Evolutionary conservation across 2,888 invertebrate genomes (phyloP).

Genomic region (Adelognathus sp.): DNA sequence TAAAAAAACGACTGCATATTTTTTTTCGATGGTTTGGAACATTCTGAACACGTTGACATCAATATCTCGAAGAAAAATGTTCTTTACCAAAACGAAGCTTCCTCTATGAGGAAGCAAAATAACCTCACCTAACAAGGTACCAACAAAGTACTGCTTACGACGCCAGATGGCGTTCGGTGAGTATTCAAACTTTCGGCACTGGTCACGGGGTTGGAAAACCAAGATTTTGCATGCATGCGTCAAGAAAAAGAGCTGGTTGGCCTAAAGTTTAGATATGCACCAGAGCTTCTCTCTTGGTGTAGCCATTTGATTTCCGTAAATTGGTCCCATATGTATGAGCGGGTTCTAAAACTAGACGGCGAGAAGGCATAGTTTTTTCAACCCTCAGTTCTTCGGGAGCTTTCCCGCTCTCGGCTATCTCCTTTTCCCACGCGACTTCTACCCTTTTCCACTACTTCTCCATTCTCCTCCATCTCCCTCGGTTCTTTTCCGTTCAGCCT

Average conservation of each 20-base stretch:
- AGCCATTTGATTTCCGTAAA: conserved; percentile 77
- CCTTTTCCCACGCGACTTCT: conserved; percentile 34
- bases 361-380: conserved; percentile 59
- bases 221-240: background rate
- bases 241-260: too few relatives aligned
- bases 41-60: too few relatives aligned
- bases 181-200: too few relatives aligned
- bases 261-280: too few relatives aligned
- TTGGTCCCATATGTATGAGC: conserved; percentile 76
- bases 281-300: conserved; percentile 59
- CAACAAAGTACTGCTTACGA: too few relatives aligned
- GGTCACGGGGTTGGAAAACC: background rate
- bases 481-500: conserved; percentile 52
- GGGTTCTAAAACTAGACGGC: conserved; percentile 70
- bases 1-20: conserved; percentile 30
- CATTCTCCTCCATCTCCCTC: conserved; percentile 47
- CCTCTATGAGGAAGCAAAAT: too few relatives aligned
- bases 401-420: conserved; percentile 26
- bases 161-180: too few relatives aligned
- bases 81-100: too few relatives aligned
- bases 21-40: too few relatives aligned
- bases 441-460: conserved; percentile 49
- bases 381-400: conserved; percentile 43
- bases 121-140: too few relatives aligned
- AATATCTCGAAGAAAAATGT: too few relatives aligned